Base-by-base conservation (phyloP, 1,140 invertebrate genomes). In the Hypothenemus hampei region DNA sequence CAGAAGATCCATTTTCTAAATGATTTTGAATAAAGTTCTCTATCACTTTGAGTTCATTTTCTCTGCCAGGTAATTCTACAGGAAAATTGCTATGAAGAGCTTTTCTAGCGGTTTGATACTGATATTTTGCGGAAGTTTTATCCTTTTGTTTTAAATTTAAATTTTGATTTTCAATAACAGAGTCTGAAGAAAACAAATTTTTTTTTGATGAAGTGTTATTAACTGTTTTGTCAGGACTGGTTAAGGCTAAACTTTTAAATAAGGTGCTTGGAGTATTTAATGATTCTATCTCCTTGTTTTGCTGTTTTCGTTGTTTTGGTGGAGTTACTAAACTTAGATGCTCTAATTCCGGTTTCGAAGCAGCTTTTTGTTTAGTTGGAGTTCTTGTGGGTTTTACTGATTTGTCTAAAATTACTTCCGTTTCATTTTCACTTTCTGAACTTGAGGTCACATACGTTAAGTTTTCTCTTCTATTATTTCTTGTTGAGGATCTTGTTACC, bases 21-120 rank as follows among this genome's bases (percentile, higher is more conserved):
- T 87, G 83, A 10, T 76, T 68, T 18, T 68, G 69, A 15, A 98
- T 75, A 72, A 92, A 93, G 0, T 75, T 68, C 11, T 78, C 73
- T 4, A 98, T 73, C 57, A 82, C 77, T 1, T 75, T 63, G 3
- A 89, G 76, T 73, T 98, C 87, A 35, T 77, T 72, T 65, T 95
- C 88, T 49, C 95, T 74, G 6, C 91, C 85, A 13, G 88, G 80
- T 39, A 97, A 69, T 44, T 74, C 71, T 16, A 78, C 76, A 5
- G 87, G 83, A 33, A 77, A 72, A 3, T 81, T 78, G 57, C 85
- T 86, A 66, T 91, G 86, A 0, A 92, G 72, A 0, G 81, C 83
- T 67, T 82, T 73, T 26, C 78, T 71, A 1, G 80, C 80, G 62
- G 72, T 76, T 45, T 77, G 74, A 61, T 80, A 82, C 37, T 70